Conservation (phyloP, 2,888 invertebrate genomes). For the Uloborus plumipes region DNA sequence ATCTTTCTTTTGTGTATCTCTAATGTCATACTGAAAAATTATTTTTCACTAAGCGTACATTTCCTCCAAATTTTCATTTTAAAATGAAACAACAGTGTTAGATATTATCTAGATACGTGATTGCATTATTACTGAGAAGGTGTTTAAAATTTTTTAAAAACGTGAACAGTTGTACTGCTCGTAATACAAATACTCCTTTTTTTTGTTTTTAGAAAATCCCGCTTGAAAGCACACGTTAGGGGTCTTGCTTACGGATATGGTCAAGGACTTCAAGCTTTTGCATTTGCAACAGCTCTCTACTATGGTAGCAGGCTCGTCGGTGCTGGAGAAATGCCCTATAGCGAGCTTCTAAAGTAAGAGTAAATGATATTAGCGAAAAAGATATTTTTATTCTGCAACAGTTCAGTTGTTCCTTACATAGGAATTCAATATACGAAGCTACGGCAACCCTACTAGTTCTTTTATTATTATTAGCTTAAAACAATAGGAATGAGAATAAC, state of each 20-base stretch:
- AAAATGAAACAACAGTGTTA: too few species aligned
- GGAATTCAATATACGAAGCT: too few species aligned
- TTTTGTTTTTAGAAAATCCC: constrained; percentile 46
- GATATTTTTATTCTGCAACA: background rate
- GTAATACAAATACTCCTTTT: background rate
- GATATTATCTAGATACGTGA: too few species aligned
- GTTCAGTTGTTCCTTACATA: background rate
- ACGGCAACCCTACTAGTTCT: too few species aligned
- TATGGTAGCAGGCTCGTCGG: constrained; percentile 82
- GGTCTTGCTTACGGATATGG: constrained; percentile 81
- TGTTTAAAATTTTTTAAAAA: too few species aligned
- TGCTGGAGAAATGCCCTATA: constrained; percentile 76
- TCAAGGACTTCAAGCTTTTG: constrained; percentile 80
- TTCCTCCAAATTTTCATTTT: too few species aligned
- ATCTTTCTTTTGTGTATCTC: constrained; percentile 70
- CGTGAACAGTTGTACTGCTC: too few species aligned
- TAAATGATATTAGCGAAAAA: constrained; percentile 65
- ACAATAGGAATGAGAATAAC: too few species aligned
- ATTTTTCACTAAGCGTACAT: too few species aligned
- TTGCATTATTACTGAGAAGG: too few species aligned
- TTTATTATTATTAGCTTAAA: too few species aligned
- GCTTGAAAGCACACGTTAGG: constrained; percentile 74
- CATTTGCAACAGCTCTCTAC: constrained; percentile 80
- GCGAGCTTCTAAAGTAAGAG: constrained; percentile 81
- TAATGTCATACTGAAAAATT: too few species aligned